phyloP scores from a whole-genome alignment of 2,797 vertebrate genomes.

The Lophius americanus region DNA sequence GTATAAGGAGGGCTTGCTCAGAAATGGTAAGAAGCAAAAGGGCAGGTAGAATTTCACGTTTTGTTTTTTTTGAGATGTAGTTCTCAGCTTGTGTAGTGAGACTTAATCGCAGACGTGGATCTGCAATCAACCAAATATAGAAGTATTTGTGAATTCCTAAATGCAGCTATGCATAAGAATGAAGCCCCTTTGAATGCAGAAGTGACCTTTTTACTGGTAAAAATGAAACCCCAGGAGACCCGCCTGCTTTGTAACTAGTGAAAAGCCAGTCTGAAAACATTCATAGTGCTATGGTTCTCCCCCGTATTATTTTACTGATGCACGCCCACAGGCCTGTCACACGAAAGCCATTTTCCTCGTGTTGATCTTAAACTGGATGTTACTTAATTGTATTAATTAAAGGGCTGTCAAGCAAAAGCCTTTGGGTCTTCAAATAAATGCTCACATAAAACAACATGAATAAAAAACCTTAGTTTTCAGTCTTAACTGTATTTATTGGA shows the following conservation, averaged over 20 bases:
- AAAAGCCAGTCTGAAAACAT: conserved; percentile 34
- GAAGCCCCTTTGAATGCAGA: conserved; percentile 50
- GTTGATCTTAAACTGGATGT: neutral
- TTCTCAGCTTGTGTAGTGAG: conserved; percentile 17
- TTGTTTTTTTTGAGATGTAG: conserved; percentile 28
- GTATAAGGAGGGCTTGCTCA: conserved; percentile 19
- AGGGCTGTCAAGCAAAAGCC: too few relatives aligned
- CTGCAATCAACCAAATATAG: conserved; percentile 53
- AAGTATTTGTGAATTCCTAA: conserved; percentile 38
- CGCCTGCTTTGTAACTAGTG: conserved; percentile 40
- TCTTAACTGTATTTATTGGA: too few relatives aligned
- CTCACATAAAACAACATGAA: too few relatives aligned
- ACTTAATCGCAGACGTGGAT: conserved; percentile 35
- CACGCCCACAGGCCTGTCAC: neutral
- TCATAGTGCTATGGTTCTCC: neutral
- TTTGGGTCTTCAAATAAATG: too few relatives aligned
- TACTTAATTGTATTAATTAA: neutral
- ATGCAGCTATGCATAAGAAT: conserved; percentile 37
- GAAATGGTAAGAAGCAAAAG: conserved; percentile 43
- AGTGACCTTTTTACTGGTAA: conserved; percentile 63
- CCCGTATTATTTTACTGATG: neutral
- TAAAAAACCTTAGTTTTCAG: too few relatives aligned
- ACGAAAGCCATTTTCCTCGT: neutral
- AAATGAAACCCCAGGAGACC: conserved; percentile 53
- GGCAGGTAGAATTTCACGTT: conserved; percentile 27